A percentile compares a stretch with the other conserved stretches of the same genome.
Conservation (phyloP, 2,888 invertebrate species). For the Plemyria rubiginata region DNA sequence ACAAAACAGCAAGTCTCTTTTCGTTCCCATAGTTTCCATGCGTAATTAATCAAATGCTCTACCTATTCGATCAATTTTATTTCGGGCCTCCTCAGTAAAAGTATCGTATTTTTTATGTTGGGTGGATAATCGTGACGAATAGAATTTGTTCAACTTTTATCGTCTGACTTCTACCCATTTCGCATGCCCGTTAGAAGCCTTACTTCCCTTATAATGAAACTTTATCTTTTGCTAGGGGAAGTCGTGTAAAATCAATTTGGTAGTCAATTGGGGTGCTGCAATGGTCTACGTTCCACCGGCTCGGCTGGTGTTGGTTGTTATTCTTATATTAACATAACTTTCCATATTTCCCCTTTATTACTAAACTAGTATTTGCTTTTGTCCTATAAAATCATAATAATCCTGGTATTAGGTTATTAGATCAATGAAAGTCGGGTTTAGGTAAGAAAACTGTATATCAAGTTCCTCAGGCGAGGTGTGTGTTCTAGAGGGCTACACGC, state of each 20-base stretch:
- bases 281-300: conserved; percentile 3
- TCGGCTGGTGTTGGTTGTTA: too few species aligned
- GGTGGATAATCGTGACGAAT: conserved; percentile 25
- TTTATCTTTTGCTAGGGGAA: conserved; percentile 16
- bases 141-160: conserved; percentile 30
- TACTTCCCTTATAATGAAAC: conserved; percentile 20
- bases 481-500: too few species aligned
- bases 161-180: conserved; percentile 23
- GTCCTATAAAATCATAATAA: neutral
- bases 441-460: too few species aligned
- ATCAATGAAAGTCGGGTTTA: too few species aligned
- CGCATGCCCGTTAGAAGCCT: conserved; percentile 25
- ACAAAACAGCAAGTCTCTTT: neutral
- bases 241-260: conserved; percentile 25
- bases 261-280: conserved; percentile 19
- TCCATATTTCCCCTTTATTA: neutral
- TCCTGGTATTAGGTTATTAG: too few species aligned
- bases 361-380: conserved; percentile 6
- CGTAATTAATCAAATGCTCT: conserved; percentile 11
- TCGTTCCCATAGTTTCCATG: neutral
- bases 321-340: conserved; percentile 12
- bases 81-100: conserved; percentile 13
- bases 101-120: conserved; percentile 17
- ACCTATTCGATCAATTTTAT: conserved; percentile 12
- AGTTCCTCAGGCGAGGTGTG: too few species aligned